Evolutionary conservation across 2,888 invertebrate genomes (phyloP).

Genomic region (Conops quadrifasciatus): DNA sequence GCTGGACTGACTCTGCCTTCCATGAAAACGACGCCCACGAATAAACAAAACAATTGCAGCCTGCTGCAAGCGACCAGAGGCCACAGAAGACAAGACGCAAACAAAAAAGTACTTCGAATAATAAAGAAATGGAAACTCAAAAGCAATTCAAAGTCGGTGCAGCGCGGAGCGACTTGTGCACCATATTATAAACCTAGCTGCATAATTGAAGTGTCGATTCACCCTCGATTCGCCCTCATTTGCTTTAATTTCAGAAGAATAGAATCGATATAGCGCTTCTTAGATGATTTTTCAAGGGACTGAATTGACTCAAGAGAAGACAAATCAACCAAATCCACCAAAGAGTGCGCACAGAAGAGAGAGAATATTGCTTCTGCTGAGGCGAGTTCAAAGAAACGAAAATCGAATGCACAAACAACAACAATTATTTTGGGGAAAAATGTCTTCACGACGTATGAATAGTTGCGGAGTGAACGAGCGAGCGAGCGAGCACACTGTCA

Average conservation of each 20-base stretch:
- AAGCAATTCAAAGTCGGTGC: no score
- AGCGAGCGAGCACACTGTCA: neutral
- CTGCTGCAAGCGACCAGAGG: neutral
- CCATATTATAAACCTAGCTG: no score
- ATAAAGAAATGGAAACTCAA: no score
- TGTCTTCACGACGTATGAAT: neutral
- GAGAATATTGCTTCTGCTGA: slow-evolving; percentile 20
- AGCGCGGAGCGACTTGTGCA: no score
- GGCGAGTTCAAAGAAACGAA: neutral
- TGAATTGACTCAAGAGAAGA: no score
- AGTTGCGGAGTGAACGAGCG: neutral
- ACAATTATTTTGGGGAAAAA: neutral
- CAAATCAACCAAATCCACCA: no score
- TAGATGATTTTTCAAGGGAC: no score
- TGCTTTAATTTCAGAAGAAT: no score
- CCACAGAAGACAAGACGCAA: neutral
- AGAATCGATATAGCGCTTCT: no score
- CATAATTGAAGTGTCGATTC: no score
- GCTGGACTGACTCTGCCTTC: neutral
- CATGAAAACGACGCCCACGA: slow-evolving; percentile 10
- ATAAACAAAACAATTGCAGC: slow-evolving; percentile 23
- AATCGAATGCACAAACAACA: neutral
- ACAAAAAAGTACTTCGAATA: neutral
- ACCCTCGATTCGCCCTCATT: no score
- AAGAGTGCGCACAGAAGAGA: no score